Base-by-base conservation (phyloP, 1,140 invertebrate genomes). In the Fopius arisanus region DNA sequence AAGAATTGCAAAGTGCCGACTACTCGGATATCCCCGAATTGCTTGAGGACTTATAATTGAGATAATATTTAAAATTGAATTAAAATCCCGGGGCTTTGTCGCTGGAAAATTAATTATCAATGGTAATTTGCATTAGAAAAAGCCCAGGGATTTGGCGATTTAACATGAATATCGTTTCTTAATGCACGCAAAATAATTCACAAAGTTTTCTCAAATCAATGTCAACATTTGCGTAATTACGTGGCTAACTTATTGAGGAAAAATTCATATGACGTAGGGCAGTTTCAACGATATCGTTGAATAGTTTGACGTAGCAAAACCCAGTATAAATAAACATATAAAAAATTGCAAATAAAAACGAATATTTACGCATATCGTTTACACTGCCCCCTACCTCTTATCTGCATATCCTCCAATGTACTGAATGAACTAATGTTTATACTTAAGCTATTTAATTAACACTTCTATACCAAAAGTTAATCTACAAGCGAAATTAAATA, bases 371-470 rank as follows among this genome's bases (percentile, higher is more conserved):
- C 77, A 75, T 78, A 81, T 81, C 80, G 77, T 82, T 80, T 77
- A 77, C 80, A 80, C 79, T 81, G 80, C 80, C 79, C 78, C 76
- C 69, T 65, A 59, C 80, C 78, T 77, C 74, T 82, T 59, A 80
- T 84, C 79, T 82, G 83, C 83, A 85, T 85, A 85, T 85, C 83
- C 79, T 81, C 84, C 78, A 77, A 84, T 84, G 81, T 85, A 84
- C 80, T 78, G 81, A 85, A 59, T 76, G 77, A 37, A 82, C 78
- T 83, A 80, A 82, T 76, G 74, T 84, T 84, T 85, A 83, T 83
- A 83, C 78, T 28, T 82, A 82, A 79, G 78, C 65, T 82, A 80
- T 73, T 81, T 80, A 82, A 26, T 59, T 59, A 59, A 59, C 54
- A 81, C 82, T 84, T 84, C 82, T 84, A 82, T 80, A 70, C 78